A percentile compares a stretch with the other conserved stretches of the same genome.
Evolutionary conservation across 2,797 vertebrate species (phyloP).

Genomic region (Aulostomus chinensis): DNA sequence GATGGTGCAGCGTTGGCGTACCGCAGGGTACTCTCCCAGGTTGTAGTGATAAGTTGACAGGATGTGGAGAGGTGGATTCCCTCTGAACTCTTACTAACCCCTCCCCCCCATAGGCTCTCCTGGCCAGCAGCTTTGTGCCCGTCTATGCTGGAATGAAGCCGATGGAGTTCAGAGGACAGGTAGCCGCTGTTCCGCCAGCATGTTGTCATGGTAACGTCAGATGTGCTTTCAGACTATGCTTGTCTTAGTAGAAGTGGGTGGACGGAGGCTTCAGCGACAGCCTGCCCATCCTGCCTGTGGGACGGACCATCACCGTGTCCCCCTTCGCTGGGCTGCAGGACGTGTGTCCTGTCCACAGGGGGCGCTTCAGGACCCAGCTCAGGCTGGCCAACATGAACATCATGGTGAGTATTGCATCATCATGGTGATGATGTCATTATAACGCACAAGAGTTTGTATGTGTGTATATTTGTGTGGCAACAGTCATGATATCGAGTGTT

Average conservation of each 20-base stretch:
- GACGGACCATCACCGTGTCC: conserved; percentile 88
- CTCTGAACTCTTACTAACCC: no score
- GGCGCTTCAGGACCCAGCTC: conserved; percentile 66
- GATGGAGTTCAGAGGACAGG: conserved; percentile 88
- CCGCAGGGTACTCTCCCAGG: no score
- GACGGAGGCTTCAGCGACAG: conserved; percentile 90
- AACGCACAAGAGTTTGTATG: background rate
- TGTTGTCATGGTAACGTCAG: no score
- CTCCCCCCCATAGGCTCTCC: conserved; percentile 78
- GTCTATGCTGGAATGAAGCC: conserved; percentile 86
- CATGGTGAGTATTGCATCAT: conserved; percentile 76
- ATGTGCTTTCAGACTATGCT: background rate
- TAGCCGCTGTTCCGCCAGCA: no score
- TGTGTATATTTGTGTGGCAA: background rate
- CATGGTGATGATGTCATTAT: no score
- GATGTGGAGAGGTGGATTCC: no score
- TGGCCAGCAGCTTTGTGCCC: conserved; percentile 92
- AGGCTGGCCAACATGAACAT: conserved; percentile 84
- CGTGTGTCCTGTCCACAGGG: conserved; percentile 84
- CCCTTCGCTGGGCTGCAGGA: conserved; percentile 87
- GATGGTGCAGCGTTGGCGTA: no score
- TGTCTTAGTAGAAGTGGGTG: conserved; percentile 84
- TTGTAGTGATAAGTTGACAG: no score
- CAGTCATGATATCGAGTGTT: background rate
- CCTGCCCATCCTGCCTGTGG: conserved; percentile 84